Conservation (phyloP, 2,888 invertebrate species). For the Griposia aprilina region DNA sequence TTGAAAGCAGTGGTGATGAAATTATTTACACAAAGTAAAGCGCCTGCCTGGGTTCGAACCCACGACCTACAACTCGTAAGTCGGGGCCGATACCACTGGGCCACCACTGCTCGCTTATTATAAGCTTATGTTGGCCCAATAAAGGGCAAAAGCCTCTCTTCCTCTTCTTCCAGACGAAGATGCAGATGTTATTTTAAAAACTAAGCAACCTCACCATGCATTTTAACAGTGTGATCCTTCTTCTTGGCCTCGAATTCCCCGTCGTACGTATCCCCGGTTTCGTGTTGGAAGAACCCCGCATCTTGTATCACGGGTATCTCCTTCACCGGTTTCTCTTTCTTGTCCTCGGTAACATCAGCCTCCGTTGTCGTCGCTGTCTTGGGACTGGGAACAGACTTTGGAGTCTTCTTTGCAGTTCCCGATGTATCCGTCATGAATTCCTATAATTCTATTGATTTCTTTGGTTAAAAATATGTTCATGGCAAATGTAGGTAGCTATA, state of each 20-base stretch:
- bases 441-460: background rate
- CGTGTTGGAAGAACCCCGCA: slow-evolving; percentile 85
- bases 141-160: no score
- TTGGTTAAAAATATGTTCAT: background rate
- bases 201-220: slow-evolving; percentile 81
- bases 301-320: slow-evolving; percentile 79
- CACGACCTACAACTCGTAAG: no score
- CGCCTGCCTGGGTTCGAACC: no score
- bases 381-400: background rate
- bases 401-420: slow-evolving; percentile 10
- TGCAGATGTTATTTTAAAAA: no score
- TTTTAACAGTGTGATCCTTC: slow-evolving; percentile 82
- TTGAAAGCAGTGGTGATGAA: no score
- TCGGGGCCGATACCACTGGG: no score
- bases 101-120: no score
- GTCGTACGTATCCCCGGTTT: slow-evolving; percentile 91
- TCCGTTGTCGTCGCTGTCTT: slow-evolving; percentile 33
- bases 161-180: no score
- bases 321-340: slow-evolving; percentile 72
- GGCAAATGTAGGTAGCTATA: background rate
- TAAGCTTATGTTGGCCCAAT: no score
- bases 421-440: slow-evolving; percentile 28
- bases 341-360: slow-evolving; percentile 5
- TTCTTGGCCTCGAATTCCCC: slow-evolving; percentile 91
- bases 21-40: no score